Evolutionary conservation across 2,113 vertebrate species (phyloP).

Genomic region (Leucopsar rothschildi): DNA sequence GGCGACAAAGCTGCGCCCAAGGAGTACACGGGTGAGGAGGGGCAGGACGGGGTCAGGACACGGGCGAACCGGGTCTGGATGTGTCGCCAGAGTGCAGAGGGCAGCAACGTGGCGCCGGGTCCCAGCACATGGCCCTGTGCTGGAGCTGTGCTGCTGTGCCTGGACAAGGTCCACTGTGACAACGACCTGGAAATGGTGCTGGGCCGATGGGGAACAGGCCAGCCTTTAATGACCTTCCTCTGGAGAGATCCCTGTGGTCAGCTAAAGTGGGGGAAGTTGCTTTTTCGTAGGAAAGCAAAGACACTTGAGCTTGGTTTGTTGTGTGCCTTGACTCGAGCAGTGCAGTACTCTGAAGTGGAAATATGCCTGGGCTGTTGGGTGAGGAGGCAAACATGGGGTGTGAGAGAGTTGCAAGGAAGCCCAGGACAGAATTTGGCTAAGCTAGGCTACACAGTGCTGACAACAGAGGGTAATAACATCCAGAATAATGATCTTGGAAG

Average conservation of each 20-base stretch:
- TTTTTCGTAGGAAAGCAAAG: not conserved
- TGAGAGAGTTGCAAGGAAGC: not conserved
- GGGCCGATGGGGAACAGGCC: fast-evolving
- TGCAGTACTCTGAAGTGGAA: fast-evolving
- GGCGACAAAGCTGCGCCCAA: slow-evolving; percentile 86
- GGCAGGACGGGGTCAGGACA: not conserved
- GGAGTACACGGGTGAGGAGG: slow-evolving; percentile 87
- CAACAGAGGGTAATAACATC: not conserved
- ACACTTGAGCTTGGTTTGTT: fast-evolving
- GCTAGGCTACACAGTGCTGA: fast-evolving
- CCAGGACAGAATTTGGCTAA: too few species aligned
- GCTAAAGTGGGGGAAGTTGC: fast-evolving
- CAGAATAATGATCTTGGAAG: not conserved
- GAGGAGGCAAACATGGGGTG: fast-evolving
- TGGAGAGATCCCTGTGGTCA: fast-evolving
- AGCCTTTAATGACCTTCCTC: fast-evolving
- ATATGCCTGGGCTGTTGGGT: fast-evolving
- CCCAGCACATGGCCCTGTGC: not conserved
- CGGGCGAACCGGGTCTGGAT: not conserved
- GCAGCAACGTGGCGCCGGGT: not conserved
- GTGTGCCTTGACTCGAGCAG: fast-evolving
- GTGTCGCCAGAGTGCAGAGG: not conserved
- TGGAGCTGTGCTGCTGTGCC: not conserved
- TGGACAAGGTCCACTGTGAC: not conserved
- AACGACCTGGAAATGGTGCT: not conserved